phyloP scores from a whole-genome alignment of 2,888 invertebrate species.

The Synanthedon vespiformis region DNA sequence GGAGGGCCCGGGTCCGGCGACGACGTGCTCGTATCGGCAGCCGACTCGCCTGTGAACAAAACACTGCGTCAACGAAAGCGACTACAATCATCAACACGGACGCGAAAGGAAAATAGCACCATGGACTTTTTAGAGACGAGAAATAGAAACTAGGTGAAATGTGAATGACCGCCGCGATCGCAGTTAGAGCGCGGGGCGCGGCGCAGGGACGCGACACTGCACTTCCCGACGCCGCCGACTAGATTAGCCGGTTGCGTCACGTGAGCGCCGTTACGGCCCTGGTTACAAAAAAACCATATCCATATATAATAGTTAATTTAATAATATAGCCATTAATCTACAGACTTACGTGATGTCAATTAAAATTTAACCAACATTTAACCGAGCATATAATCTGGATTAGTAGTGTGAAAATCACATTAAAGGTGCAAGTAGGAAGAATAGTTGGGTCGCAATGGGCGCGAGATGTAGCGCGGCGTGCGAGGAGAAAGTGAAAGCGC shows the following conservation, averaged over 20 bases:
- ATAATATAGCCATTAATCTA: neutral
- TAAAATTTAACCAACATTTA: conserved; percentile 3
- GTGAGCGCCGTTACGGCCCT: conserved; percentile 37
- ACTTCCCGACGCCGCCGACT: conserved; percentile 69
- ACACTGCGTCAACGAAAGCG: conserved; percentile 35
- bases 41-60: conserved; percentile 82
- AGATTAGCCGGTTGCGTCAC: conserved; percentile 70
- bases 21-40: conserved; percentile 93
- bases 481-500: conserved; percentile 66
- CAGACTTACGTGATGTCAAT: neutral
- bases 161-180: conserved; percentile 65
- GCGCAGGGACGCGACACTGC: conserved; percentile 68
- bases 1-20: conserved; percentile 90
- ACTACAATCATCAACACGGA: conserved; percentile 19
- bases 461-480: conserved; percentile 44
- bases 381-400: conserved; percentile 25
- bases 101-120: conserved; percentile 46
- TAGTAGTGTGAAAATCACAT: conserved; percentile 16
- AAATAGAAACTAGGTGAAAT: conserved; percentile 70
- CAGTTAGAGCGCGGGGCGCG: conserved; percentile 56
- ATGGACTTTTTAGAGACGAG: conserved; percentile 51
- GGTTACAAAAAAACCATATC: conserved; percentile 37
- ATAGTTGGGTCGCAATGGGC: conserved; percentile 16
- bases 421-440: conserved; percentile 43
- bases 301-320: conserved; percentile 9